phyloP scores from a whole-genome alignment of 2,113 vertebrate species.

The Pituophis catenifer region DNA sequence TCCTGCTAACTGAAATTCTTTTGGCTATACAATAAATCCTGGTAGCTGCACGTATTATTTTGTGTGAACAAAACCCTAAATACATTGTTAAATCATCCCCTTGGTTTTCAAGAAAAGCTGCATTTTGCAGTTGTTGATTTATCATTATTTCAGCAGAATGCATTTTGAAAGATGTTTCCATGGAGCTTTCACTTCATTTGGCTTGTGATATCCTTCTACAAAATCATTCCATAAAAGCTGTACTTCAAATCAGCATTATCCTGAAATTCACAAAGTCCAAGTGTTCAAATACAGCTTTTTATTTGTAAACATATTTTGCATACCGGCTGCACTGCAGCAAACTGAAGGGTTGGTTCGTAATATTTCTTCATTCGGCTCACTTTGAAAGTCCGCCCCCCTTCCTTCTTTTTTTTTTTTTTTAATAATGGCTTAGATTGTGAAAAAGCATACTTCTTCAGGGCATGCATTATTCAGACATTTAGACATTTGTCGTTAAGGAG shows the following conservation, averaged over 20 bases:
- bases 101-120: conserved; percentile 37
- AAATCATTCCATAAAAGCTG: conserved; percentile 70
- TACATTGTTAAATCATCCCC: conserved; percentile 44
- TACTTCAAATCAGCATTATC: conserved; percentile 68
- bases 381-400: conserved; percentile 56
- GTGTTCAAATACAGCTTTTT: conserved; percentile 46
- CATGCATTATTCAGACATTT: conserved; percentile 66
- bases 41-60: neutral
- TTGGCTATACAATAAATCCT: neutral
- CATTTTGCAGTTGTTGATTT: conserved; percentile 67
- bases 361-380: conserved; percentile 69
- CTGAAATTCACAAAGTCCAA: conserved; percentile 51
- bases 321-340: conserved; percentile 68
- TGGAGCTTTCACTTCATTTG: conserved; percentile 58
- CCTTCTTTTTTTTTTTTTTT: conserved; percentile 32
- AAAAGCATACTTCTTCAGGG: conserved; percentile 44
- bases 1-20: neutral
- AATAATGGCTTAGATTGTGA: conserved; percentile 63
- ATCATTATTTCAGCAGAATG: conserved; percentile 65
- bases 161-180: conserved; percentile 65
- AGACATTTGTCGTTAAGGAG: conserved; percentile 69
- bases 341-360: conserved; percentile 62
- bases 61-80: neutral
- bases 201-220: conserved; percentile 52
- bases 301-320: conserved; percentile 60